A percentile compares a stretch with the other conserved stretches of the same genome.
Conservation (phyloP, 2,888 invertebrate species). For the Erannis defoliaria region DNA sequence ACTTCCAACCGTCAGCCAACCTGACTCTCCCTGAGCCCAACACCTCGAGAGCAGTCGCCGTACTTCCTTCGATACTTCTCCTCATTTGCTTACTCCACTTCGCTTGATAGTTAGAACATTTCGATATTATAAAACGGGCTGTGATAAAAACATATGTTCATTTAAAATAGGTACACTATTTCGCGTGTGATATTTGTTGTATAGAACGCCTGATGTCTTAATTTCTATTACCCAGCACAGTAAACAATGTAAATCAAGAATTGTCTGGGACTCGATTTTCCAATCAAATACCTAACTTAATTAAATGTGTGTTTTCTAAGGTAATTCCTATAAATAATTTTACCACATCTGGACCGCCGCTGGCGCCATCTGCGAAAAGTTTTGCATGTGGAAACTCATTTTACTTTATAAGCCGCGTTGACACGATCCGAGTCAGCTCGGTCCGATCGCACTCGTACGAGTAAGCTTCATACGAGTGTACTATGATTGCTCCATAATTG, state of each 20-base stretch:
- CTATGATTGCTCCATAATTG: too few relatives aligned
- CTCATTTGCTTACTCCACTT: constrained; percentile 57
- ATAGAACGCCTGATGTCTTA: constrained; percentile 16
- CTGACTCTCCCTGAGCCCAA: constrained; percentile 66
- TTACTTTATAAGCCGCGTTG: too few relatives aligned
- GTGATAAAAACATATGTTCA: constrained; percentile 75
- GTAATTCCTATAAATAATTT: too few relatives aligned
- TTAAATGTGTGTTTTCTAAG: too few relatives aligned
- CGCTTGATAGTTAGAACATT: constrained; percentile 64
- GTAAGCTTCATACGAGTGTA: too few relatives aligned
- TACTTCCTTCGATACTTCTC: constrained; percentile 50
- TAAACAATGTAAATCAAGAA: too few relatives aligned
- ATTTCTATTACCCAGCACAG: constrained; percentile 10
- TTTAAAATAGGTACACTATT: constrained; percentile 51
- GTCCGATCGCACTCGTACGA: too few relatives aligned
- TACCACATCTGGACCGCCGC: too few relatives aligned
- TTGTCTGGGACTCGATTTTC: constrained; percentile 1
- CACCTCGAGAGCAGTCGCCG: constrained; percentile 57
- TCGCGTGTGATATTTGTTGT: constrained; percentile 48
- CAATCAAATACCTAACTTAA: background rate
- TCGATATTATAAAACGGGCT: constrained; percentile 72
- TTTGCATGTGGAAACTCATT: too few relatives aligned
- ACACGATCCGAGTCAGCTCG: too few relatives aligned
- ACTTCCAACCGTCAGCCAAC: constrained; percentile 69
- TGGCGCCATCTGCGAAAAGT: too few relatives aligned